Percentiles rank a stretch among this genome's conserved stretches.
phyloP scores from a whole-genome alignment of 2,797 vertebrate genomes.

The Myiotriccus ornatus region DNA sequence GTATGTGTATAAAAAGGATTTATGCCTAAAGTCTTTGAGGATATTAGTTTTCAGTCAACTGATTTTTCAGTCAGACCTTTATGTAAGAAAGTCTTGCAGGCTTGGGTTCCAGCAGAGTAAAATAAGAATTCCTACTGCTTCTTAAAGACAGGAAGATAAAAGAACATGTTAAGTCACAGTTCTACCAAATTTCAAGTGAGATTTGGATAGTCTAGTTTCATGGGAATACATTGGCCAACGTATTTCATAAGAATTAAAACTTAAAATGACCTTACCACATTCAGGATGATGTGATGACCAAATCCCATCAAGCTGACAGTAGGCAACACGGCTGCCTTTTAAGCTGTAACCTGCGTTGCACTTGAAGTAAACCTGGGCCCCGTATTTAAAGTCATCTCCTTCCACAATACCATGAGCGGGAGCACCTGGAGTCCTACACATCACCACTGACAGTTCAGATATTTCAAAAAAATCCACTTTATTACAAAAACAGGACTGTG shows the following conservation, averaged over 20 bases:
- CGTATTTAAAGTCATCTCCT: slow-evolving; percentile 85
- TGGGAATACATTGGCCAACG: neutral
- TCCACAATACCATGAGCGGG: slow-evolving; percentile 83
- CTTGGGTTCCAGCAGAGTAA: neutral
- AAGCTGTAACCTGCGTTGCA: slow-evolving; percentile 85
- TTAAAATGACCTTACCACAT: slow-evolving; percentile 83
- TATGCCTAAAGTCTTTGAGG: neutral
- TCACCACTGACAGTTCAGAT: slow-evolving; percentile 84
- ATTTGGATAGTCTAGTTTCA: neutral
- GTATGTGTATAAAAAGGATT: neutral
- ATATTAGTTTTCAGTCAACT: neutral
- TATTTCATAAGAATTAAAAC: slow-evolving; percentile 40
- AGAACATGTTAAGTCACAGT: neutral
- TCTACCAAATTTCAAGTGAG: neutral
- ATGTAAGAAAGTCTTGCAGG: neutral
- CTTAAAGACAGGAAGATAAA: neutral
- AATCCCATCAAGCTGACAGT: slow-evolving; percentile 83
- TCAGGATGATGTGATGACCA: slow-evolving; percentile 75
- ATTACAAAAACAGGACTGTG: slow-evolving; percentile 75
- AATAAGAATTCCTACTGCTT: neutral
- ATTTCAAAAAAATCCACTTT: slow-evolving; percentile 76
- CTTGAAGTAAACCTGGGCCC: slow-evolving; percentile 82
- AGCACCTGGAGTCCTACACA: slow-evolving; percentile 84
- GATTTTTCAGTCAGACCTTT: neutral
- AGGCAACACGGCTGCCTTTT: slow-evolving; percentile 76